Base-by-base conservation (phyloP, 2,888 invertebrate species). In the Digitonthophagus gazella region DNA sequence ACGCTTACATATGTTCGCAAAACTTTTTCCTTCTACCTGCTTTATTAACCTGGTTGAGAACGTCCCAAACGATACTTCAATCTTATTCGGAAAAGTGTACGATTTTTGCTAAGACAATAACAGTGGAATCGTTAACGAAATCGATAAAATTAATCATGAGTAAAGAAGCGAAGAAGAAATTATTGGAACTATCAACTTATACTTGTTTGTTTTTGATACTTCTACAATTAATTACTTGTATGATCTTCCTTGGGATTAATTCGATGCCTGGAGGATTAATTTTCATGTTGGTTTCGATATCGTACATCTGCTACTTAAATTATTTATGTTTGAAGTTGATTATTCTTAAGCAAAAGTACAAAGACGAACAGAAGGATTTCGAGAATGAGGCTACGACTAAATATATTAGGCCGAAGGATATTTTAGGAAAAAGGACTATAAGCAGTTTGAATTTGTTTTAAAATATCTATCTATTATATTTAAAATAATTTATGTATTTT, bases 1-100 rank as follows among this genome's bases (percentile, higher is more conserved):
- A 81, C 76, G 75, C 74, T n/a, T 80, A 76, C 75, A 79, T 82
- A 14, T 82, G 81, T 71, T 78, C 80, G 3, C 80, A 80, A 67
- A 79, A 80, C 69, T 81, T 75, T 72, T 79, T 75, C 74, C 73
- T 81, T 16, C 72, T 82, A 0, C 81, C 82, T 5, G 77, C 79
- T 1, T 64, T 81, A 19, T 69, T 81, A 19, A 72, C 76, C 66
- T 81, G 79, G 79, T 67, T 82, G 67, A 79, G 75, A 66, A 76
- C 79, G 0, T 80, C 81, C 0, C 80, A 81, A 55, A 74, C 74
- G 5, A 75, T 75, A 3, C 72, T 80, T 3, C 77, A 79, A 15
- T 67, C 72, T 2, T 75, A 78, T 58, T 70, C 78, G 6, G 79
- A 80, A 66, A 77, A 75, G 58, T 77, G 76, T 28, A 78, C 79